Conservation (phyloP, 1,140 invertebrate genomes). For the Euborellia annulipes region DNA sequence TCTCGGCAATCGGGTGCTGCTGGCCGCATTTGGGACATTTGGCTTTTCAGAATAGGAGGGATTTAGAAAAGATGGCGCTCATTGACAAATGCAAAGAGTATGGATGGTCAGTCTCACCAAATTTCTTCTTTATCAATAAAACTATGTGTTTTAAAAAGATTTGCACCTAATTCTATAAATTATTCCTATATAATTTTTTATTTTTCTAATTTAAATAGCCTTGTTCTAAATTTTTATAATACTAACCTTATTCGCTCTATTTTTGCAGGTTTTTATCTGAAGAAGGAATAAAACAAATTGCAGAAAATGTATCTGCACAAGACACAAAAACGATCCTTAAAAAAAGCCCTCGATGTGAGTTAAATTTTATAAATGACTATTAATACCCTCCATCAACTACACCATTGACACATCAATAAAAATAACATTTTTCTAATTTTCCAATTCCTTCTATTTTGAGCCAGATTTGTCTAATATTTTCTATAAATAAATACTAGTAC, state of each 20-base stretch:
- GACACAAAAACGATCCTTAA: slow-evolving; percentile 44
- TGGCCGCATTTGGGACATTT: too few species aligned
- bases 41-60: too few species aligned
- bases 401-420: too few species aligned
- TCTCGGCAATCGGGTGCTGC: too few species aligned
- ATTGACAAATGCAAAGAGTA: slow-evolving; percentile 3
- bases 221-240: not conserved
- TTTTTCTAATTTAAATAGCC: not conserved
- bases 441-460: too few species aligned
- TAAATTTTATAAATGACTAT: too few species aligned
- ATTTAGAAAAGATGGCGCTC: slow-evolving; percentile 5
- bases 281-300: slow-evolving; percentile 45
- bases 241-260: slow-evolving; percentile 13
- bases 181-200: not conserved
- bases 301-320: slow-evolving; percentile 42
- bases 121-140: not conserved
- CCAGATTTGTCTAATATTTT: too few species aligned
- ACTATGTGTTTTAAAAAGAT: too few species aligned
- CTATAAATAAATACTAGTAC: too few species aligned
- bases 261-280: slow-evolving; percentile 46
- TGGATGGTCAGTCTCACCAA: not conserved
- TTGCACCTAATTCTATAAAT: too few species aligned
- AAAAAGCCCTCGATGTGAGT: slow-evolving; percentile 58
- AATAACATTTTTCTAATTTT: too few species aligned
- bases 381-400: too few species aligned